Evolutionary conservation across 2,113 vertebrate species (phyloP).

Genomic region (Albula goreensis): DNA sequence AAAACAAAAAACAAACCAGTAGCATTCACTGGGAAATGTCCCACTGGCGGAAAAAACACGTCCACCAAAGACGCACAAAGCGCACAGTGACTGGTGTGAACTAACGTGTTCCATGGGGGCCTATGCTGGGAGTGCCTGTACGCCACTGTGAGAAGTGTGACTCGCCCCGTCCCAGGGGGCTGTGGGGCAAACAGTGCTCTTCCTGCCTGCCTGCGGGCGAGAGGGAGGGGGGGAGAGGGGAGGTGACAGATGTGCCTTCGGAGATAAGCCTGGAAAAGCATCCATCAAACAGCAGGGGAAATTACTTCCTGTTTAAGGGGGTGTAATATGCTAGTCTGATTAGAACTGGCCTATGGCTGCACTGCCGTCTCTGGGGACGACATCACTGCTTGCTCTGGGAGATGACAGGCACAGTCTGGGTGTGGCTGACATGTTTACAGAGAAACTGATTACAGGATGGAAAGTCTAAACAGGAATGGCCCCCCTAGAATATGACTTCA

Average conservation of each 20-base stretch:
- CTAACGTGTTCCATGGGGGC: constrained; percentile 49
- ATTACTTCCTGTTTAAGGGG: constrained; percentile 70
- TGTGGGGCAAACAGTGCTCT: constrained; percentile 51
- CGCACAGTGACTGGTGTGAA: constrained; percentile 35
- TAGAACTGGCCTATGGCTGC: constrained; percentile 19
- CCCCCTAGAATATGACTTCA: background rate
- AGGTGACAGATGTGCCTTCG: constrained; percentile 59
- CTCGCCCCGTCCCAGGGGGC: constrained; percentile 37
- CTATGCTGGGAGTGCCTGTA: constrained; percentile 45
- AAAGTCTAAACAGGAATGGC: background rate
- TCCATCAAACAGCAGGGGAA: constrained; percentile 55
- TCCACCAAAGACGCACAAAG: constrained; percentile 10
- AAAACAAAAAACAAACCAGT: background rate
- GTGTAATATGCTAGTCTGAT: constrained; percentile 51
- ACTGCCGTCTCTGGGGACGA: background rate
- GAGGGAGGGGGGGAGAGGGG: too few species aligned
- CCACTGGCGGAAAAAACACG: background rate
- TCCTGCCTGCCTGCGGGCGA: constrained; percentile 53
- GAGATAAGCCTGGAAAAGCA: constrained; percentile 59
- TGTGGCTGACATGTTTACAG: background rate
- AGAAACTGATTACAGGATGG: background rate
- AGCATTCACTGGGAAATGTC: background rate
- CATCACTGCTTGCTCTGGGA: background rate
- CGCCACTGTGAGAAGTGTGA: constrained; percentile 38
- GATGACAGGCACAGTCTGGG: background rate